phyloP scores from a whole-genome alignment of 92 coral and sea anemone genomes.

The Pocillopora meandrina region DNA sequence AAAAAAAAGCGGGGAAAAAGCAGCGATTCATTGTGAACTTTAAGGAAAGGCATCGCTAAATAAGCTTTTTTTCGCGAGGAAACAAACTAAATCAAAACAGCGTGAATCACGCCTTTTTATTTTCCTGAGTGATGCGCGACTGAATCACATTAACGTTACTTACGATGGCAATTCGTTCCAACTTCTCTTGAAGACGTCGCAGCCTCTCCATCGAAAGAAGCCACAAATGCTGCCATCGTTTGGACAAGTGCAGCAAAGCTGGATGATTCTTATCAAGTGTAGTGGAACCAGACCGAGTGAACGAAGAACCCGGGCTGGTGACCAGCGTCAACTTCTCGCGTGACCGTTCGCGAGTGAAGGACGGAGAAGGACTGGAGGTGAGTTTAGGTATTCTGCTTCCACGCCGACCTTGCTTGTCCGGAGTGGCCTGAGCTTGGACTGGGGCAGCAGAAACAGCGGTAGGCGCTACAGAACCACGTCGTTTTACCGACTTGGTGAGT shows the following conservation, averaged over 20 bases:
- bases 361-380: conserved; percentile 60
- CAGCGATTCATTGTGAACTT: neutral
- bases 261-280: conserved; percentile 86
- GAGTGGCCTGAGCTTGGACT: conserved; percentile 55
- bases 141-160: conserved; percentile 23
- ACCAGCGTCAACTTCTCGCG: conserved; percentile 69
- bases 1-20: too few relatives aligned
- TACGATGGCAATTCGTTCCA: conserved; percentile 88
- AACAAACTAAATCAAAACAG: neutral
- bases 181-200: conserved; percentile 88
- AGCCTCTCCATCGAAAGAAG: conserved; percentile 96
- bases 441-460: conserved; percentile 48
- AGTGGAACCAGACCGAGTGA: conserved; percentile 90
- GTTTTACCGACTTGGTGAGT: conserved; percentile 90
- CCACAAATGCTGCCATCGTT: conserved; percentile 98
- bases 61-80: neutral
- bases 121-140: neutral
- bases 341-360: conserved; percentile 83
- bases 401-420: conserved; percentile 60
- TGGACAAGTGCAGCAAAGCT: conserved; percentile 87
- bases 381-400: conserved; percentile 75
- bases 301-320: conserved; percentile 63
- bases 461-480: conserved; percentile 68
- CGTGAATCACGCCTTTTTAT: neutral
- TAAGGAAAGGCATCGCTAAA: neutral